A percentile compares a stretch with the other conserved stretches of the same genome.
phyloP scores from a whole-genome alignment of 64 coral and sea anemone genomes.

The Stichodactyla helianthus region DNA sequence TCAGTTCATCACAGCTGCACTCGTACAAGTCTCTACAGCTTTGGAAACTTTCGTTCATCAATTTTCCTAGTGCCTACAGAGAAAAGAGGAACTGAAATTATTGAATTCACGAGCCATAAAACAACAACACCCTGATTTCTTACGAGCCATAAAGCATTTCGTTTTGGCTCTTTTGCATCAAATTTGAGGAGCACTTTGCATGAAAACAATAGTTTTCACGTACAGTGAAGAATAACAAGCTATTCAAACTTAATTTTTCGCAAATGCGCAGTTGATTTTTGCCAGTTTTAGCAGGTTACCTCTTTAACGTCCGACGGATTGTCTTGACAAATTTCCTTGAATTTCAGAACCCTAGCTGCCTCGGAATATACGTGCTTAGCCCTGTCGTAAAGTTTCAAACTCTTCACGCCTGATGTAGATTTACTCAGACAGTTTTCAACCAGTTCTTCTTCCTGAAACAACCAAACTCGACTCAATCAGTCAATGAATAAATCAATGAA shows the following conservation, averaged over 20 bases:
- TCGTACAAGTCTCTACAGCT: constrained; percentile 73
- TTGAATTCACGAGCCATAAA: not conserved
- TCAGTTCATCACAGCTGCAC: constrained; percentile 73
- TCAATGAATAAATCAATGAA: too few relatives aligned
- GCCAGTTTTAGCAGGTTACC: not conserved
- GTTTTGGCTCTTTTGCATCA: not conserved
- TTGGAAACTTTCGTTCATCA: constrained; percentile 72
- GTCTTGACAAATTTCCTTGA: constrained; percentile 73
- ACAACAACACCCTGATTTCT: not conserved
- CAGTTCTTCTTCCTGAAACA: constrained; percentile 65
- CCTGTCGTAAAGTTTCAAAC: constrained; percentile 84
- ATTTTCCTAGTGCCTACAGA: constrained; percentile 48
- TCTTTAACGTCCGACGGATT: constrained; percentile 47
- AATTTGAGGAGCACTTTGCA: not conserved
- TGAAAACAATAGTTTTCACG: not conserved
- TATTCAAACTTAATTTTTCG: not conserved
- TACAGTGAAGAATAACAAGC: not conserved
- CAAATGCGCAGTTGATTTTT: not conserved
- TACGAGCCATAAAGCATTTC: not conserved
- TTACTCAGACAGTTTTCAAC: constrained; percentile 77
- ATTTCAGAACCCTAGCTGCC: constrained; percentile 77
- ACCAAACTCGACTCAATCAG: not conserved
- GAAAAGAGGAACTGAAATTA: not conserved
- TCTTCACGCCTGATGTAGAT: constrained; percentile 70
- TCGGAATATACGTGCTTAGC: constrained; percentile 94